These are phyloP conservation scores for Arvicanthis niloticus DNA, from an alignment of 2,113 vertebrate species.

Conservation along the genomic window DNA sequence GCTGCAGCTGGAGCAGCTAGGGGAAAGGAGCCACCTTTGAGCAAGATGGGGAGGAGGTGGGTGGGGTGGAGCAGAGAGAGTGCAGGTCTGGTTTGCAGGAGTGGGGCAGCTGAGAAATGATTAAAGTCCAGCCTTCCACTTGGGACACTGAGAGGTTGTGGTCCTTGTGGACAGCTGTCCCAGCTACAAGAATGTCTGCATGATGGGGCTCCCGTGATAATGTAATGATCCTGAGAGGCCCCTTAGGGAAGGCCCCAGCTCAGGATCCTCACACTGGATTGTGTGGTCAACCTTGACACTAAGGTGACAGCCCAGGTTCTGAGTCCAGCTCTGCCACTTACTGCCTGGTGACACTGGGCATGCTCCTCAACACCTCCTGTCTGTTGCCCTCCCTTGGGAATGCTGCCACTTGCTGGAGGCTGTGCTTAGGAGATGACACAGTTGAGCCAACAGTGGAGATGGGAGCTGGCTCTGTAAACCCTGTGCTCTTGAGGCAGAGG, in stretches of 20 bases:
- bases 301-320: neutral
- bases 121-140: rapidly evolving
- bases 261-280: neutral
- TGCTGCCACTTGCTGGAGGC: neutral
- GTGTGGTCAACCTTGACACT: neutral
- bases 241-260: neutral
- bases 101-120: neutral
- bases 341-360: neutral
- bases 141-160: too few relatives aligned
- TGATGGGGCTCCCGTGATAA: neutral
- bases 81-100: neutral
- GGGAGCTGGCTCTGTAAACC: neutral
- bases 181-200: too few relatives aligned
- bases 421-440: neutral
- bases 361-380: neutral
- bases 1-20: neutral
- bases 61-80: neutral
- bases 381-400: neutral
- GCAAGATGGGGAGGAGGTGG: neutral
- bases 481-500: neutral
- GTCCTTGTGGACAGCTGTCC: too few relatives aligned
- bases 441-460: neutral
- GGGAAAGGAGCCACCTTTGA: neutral
- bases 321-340: neutral
- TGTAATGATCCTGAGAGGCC: neutral